Conservation (phyloP, 2,888 invertebrate species). For the Automeris io region DNA sequence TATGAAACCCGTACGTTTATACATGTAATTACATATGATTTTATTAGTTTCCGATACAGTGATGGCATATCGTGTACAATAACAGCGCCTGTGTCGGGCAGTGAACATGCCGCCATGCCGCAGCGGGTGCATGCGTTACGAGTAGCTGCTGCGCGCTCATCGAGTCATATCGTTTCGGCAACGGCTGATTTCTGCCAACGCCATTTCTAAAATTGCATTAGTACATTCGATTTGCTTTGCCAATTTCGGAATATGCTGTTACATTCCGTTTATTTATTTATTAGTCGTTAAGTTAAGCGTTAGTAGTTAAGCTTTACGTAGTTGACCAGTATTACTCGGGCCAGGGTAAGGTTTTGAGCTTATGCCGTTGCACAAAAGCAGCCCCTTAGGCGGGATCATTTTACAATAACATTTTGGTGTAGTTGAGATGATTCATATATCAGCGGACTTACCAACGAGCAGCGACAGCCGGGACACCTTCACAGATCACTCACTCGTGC, state of each 20-base stretch:
- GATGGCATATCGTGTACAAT: background rate
- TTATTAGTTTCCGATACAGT: conserved; percentile 3
- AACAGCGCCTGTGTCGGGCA: background rate
- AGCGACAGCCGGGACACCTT: no score
- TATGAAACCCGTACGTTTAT: background rate
- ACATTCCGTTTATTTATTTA: no score
- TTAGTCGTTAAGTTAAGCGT: no score
- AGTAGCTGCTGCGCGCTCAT: background rate
- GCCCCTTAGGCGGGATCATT: no score
- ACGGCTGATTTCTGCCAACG: background rate
- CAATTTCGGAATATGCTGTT: background rate
- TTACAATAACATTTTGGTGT: no score
- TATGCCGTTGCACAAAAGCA: no score
- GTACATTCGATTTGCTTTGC: background rate
- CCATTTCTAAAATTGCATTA: background rate
- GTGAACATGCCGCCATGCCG: background rate
- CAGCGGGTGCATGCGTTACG: background rate
- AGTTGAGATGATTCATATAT: no score
- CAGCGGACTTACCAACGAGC: no score
- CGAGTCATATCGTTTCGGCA: background rate
- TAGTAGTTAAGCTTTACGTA: no score
- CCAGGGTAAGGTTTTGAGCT: no score
- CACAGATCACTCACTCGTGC: no score
- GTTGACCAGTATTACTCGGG: no score
- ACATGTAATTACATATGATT: conserved; percentile 2